Evolutionary conservation across 2,113 vertebrate genomes (phyloP).

Genomic region (Guaruba guarouba): DNA sequence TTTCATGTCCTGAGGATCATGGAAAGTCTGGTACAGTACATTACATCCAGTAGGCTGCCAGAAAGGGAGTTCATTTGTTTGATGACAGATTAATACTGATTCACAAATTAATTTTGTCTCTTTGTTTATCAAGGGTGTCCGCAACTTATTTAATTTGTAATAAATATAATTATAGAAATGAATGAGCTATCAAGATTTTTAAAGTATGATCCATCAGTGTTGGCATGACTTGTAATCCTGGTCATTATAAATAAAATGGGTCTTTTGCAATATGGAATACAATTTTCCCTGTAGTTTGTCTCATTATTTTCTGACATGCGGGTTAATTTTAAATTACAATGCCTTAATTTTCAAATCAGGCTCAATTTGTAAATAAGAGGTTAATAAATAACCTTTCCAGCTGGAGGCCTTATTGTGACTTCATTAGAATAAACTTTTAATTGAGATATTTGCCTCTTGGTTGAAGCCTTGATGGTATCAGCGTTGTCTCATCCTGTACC

Average conservation of each 20-base stretch:
- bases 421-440: conserved; percentile 58
- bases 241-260: conserved; percentile 82
- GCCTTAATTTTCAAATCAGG: conserved; percentile 79
- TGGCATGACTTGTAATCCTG: conserved; percentile 77
- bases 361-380: conserved; percentile 81
- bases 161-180: conserved; percentile 89
- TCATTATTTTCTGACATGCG: conserved; percentile 81
- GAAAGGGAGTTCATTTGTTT: conserved; percentile 71
- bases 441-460: not conserved
- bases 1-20: not conserved
- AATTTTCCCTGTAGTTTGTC: conserved; percentile 78
- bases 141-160: conserved; percentile 84
- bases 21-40: not conserved
- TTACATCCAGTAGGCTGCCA: conserved; percentile 56
- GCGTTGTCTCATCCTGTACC: not conserved
- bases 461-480: not conserved
- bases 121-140: conserved; percentile 78
- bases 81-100: conserved; percentile 82
- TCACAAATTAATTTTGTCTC: conserved; percentile 84
- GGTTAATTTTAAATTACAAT: conserved; percentile 82
- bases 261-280: conserved; percentile 80
- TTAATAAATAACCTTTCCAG: conserved; percentile 78
- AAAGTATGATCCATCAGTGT: conserved; percentile 87
- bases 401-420: conserved; percentile 62
- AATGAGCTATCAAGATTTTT: conserved; percentile 88